Evolutionary conservation across 1,140 invertebrate species (phyloP).

Genomic region (Lerema accius): DNA sequence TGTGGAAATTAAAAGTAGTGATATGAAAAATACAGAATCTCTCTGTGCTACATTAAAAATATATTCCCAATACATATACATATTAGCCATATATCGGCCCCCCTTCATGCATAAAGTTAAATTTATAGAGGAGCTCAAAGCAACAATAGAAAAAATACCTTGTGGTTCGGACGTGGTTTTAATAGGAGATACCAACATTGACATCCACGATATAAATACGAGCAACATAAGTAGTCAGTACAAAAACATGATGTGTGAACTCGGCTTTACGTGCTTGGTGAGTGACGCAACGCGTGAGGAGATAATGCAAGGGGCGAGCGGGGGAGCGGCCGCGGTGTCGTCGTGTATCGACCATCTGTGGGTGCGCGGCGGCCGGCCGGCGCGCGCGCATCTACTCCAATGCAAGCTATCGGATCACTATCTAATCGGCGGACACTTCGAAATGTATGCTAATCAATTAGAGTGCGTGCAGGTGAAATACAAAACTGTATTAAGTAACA

Average conservation of each 20-base stretch:
- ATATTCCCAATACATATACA: too few species aligned
- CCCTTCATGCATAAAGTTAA: slow-evolving; percentile 1
- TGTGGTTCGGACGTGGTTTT: not conserved
- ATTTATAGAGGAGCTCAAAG: slow-evolving; percentile 11
- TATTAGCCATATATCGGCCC: slow-evolving; percentile 14
- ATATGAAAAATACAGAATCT: too few species aligned
- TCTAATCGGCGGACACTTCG: slow-evolving; percentile 9
- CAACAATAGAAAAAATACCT: not conserved
- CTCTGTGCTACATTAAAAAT: too few species aligned
- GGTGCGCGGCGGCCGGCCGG: slow-evolving; percentile 26
- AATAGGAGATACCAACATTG: slow-evolving; percentile 17
- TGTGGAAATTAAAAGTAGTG: not conserved
- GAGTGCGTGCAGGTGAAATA: not conserved
- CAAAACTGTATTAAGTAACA: slow-evolving; percentile 6
- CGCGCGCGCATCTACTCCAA: slow-evolving; percentile 14
- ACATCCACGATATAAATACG: not conserved
- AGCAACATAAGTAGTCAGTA: not conserved
- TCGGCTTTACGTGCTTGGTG: slow-evolving; percentile 7
- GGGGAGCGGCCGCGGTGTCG: slow-evolving; percentile 1
- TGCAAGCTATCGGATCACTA: slow-evolving; percentile 30
- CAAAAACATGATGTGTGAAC: too few species aligned
- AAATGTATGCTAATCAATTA: not conserved
- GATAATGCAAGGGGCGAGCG: not conserved
- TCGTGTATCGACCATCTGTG: slow-evolving; percentile 32
- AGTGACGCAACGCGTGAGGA: slow-evolving; percentile 28